Conservation (phyloP, 2,113 vertebrate species). For the Sylvia atricapilla region DNA sequence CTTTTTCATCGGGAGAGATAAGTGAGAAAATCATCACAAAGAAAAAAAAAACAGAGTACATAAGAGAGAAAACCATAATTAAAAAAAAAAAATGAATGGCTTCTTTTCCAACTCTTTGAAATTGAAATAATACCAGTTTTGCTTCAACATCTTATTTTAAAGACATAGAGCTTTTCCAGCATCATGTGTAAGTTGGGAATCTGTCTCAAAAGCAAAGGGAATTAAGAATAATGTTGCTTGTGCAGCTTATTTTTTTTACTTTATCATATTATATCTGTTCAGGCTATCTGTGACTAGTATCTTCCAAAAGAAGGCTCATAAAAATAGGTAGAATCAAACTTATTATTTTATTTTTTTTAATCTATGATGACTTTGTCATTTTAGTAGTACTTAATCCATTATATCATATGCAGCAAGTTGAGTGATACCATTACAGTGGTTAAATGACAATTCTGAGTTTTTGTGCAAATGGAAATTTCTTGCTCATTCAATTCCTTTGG, state of each 20-base stretch:
- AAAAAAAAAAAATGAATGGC: background rate
- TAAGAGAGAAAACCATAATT: background rate
- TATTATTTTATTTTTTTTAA: background rate
- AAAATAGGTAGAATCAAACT: background rate
- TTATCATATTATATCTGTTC: background rate
- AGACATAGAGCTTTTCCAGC: background rate
- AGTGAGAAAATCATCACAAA: background rate
- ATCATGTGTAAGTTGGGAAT: background rate
- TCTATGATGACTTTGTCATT: background rate
- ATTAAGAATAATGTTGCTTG: background rate
- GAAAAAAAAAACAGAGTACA: background rate
- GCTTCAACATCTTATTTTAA: background rate
- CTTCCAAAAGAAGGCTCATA: background rate
- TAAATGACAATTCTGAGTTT: background rate
- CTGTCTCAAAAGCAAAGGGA: background rate
- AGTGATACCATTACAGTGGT: background rate
- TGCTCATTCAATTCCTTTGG: background rate
- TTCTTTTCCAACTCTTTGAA: background rate
- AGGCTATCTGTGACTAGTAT: background rate
- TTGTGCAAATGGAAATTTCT: background rate
- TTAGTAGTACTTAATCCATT: background rate
- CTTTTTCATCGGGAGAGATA: background rate
- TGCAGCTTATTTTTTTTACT: background rate
- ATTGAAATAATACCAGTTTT: background rate
- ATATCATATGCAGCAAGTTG: background rate